Base-by-base conservation (phyloP, 23 tunicate species). In the Phallusia fumigata region DNA sequence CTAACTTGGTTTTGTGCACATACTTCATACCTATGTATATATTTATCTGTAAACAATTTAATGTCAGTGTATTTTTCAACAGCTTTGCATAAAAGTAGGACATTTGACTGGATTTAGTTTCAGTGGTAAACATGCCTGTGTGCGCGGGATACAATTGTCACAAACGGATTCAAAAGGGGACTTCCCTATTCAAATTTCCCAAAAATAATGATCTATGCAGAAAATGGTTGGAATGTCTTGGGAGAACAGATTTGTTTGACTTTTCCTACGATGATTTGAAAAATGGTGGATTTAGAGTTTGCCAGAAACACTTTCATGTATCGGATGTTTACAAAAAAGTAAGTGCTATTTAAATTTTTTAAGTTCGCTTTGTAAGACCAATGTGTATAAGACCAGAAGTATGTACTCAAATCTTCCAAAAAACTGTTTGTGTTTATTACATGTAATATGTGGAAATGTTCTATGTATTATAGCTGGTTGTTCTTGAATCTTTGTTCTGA, bases 181-280 rank as follows among this genome's bases (percentile, higher is more conserved):
- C n/a, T 21, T 77, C 81, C 31, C 34, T 77, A 26, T 77, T 77
- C 64, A 77, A 77, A 18, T 77, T 77, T 45, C 81, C 81, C 19
- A 77, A 77, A 45, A 34, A 77, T 18, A 45, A 10, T 21, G 31
- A 19, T 19, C 81, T 77, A 18, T 77, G 81, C 81, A 32, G 35
- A 19, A 45, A 36, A 28, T 77, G 81, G 81, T 10, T 77, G 10
- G 53, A 77, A 77, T 40, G 53, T 44, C 58, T 77, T 28, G 81
- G 81, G 13, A 40, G 81, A 40, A 34, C 5, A 2, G 81, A 77
- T 77, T 36, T 77, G 53, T 36, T 31, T 77, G 81, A 45, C 21
- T 77, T 77, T 36, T 31, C 53, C 10, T 36, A 45, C 64, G 36
- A 34, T 8, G 53, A 77, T 36, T 44, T 77, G n/a, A 77, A 77